These are phyloP conservation scores for Magallana nippona DNA, from an alignment of 2,888 invertebrate genomes.

Conservation along the genomic window DNA sequence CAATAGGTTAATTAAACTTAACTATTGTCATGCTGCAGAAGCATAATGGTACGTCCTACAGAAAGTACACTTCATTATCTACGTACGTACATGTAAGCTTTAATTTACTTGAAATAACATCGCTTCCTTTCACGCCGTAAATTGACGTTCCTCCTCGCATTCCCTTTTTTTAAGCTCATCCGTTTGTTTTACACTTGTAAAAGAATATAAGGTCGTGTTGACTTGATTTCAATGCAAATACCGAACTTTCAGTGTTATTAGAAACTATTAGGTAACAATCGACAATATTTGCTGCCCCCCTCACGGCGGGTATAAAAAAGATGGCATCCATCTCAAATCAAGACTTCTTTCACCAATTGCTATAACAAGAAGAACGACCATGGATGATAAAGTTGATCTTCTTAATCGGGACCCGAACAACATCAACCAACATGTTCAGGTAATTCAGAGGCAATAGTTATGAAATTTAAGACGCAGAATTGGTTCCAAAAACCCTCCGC, in stretches of 20 bases:
- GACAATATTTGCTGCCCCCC: background rate
- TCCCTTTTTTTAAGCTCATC: too few species aligned
- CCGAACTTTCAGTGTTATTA: background rate
- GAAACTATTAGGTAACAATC: constrained; percentile 28
- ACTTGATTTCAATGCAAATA: constrained; percentile 1
- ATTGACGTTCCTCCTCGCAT: background rate
- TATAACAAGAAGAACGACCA: background rate
- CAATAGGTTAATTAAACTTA: too few species aligned
- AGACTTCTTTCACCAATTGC: background rate
- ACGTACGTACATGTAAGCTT: too few species aligned
- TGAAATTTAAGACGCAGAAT: too few species aligned
- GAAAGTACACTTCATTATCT: too few species aligned
- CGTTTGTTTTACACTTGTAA: constrained; percentile 16
- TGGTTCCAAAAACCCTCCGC: background rate
- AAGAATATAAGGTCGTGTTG: background rate
- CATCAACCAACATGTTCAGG: constrained; percentile 87
- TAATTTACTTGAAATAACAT: too few species aligned
- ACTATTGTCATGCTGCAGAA: too few species aligned
- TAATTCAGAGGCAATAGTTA: constrained; percentile 70
- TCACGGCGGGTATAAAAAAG: background rate
- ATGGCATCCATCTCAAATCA: background rate
- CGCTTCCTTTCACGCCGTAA: background rate
- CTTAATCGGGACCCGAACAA: constrained; percentile 87
- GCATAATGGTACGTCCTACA: background rate
- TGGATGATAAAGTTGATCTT: constrained; percentile 79